Evolutionary conservation across 2,113 vertebrate species (phyloP), one percentile per base, ranked within the genome.

Genomic region (Odocoileus hemionus): DNA sequence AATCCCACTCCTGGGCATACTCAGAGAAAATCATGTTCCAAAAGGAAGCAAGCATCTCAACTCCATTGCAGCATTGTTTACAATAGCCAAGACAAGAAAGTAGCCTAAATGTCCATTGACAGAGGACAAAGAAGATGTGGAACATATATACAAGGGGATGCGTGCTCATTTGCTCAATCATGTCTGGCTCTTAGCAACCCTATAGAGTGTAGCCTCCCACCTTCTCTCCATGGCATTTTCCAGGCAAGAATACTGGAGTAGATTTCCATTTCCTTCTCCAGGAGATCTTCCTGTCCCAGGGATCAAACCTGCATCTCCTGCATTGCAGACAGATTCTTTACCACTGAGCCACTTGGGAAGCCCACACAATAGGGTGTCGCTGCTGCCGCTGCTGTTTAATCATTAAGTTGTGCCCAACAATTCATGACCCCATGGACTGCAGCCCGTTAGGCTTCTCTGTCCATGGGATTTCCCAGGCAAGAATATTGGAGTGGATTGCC

Each of bases 321-420:
- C 17, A 25, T 74, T 39, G 21, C 67, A 74, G 36, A 30, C 67
- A 74, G 19, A 39, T 39, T 74, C 67, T 25, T 39, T 43, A 74
- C 21, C 36, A 25, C 36, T 74, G 67, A 74, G 67, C 36, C 21
- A 3, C 36, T 74, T 39, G 17, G n/a, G 17, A 70, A 70, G 64
- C 2, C n/a, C 17, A 70, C n/a, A 21, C n/a, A 36, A 70, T 70
- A 39, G 67, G 67, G 64, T 21, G 17, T 4, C 36, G 64, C n/a
- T 10, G 19, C n/a, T 0, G 4, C 17, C 0, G 0, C n/a, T 70
- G n/a, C 64, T 21, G 64, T 36, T 36, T 36, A 36, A 4, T 36
- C n/a, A 70, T 70, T 70, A 67, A 67, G 33, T 67, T 70, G 64
- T 70, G n/a, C 36, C n/a, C 64, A 36, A 21, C 64, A 21, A 11